Evolutionary conservation across 2,888 invertebrate species (phyloP).

Genomic region (Podotricha telesiphe): DNA sequence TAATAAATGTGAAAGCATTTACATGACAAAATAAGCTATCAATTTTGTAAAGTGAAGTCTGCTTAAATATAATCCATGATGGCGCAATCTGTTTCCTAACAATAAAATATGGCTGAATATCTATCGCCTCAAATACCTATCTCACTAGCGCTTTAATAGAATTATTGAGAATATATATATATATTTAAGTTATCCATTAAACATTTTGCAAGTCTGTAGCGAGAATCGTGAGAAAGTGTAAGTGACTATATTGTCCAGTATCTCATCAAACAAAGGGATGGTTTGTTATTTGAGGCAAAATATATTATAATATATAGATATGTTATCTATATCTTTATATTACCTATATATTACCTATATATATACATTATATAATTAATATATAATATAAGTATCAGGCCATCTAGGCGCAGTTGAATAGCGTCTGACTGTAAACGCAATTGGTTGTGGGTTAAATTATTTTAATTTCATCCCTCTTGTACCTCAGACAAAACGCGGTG

Average conservation of each 20-base stretch:
- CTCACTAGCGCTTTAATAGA: conserved; percentile 23
- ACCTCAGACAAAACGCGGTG: too few species aligned
- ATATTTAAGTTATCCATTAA: too few species aligned
- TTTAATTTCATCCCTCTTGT: too few species aligned
- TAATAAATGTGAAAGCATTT: conserved; percentile 35
- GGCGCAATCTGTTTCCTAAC: conserved; percentile 46
- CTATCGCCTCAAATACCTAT: conserved; percentile 37
- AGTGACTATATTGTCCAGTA: not conserved
- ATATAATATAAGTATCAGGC: too few species aligned
- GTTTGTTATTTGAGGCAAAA: too few species aligned
- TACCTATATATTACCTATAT: too few species aligned
- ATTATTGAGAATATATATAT: not conserved
- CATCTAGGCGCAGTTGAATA: too few species aligned
- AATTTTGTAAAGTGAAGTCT: conserved; percentile 43
- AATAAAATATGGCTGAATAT: conserved; percentile 48
- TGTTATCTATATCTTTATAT: too few species aligned
- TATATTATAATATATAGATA: too few species aligned
- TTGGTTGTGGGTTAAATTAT: too few species aligned
- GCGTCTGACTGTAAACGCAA: too few species aligned
- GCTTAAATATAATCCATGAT: conserved; percentile 45
- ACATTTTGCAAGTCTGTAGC: not conserved
- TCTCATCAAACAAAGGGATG: not conserved
- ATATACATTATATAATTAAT: too few species aligned
- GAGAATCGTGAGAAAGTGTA: not conserved
- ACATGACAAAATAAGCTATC: conserved; percentile 44